phyloP scores from a whole-genome alignment of 1,140 invertebrate species.

The Latrodectus geometricus region DNA sequence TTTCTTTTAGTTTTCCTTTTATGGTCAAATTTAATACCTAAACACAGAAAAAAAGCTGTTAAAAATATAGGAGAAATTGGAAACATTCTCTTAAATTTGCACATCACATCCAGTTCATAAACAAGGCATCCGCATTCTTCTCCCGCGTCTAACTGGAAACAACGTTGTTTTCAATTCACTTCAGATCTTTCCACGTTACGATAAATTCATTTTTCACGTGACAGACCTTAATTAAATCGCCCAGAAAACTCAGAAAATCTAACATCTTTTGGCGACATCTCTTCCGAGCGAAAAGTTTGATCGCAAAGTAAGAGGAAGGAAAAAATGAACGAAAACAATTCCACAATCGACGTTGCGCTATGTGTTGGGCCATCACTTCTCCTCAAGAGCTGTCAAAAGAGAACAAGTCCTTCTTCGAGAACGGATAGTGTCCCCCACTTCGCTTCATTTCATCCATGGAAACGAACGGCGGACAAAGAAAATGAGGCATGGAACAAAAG shows the following conservation, averaged over 20 bases:
- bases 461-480: not conserved
- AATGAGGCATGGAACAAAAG: slow-evolving; percentile 6
- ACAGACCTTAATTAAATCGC: not conserved
- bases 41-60: no score
- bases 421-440: not conserved
- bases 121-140: not conserved
- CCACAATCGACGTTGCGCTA: not conserved
- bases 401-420: not conserved
- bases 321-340: not conserved
- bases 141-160: not conserved
- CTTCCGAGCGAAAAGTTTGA: not conserved
- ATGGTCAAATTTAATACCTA: no score
- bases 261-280: slow-evolving; percentile 1
- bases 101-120: not conserved
- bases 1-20: no score
- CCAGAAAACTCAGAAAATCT: not conserved
- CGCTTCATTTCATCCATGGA: slow-evolving; percentile 11
- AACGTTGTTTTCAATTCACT: not conserved
- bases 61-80: no score
- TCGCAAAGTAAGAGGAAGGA: not conserved
- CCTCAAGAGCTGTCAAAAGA: not conserved
- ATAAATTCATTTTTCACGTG: not conserved
- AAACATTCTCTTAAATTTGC: no score
- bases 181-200: not conserved
- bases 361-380: not conserved